Base-by-base conservation (phyloP, 1,140 invertebrate species). In the Hyles vespertilio region DNA sequence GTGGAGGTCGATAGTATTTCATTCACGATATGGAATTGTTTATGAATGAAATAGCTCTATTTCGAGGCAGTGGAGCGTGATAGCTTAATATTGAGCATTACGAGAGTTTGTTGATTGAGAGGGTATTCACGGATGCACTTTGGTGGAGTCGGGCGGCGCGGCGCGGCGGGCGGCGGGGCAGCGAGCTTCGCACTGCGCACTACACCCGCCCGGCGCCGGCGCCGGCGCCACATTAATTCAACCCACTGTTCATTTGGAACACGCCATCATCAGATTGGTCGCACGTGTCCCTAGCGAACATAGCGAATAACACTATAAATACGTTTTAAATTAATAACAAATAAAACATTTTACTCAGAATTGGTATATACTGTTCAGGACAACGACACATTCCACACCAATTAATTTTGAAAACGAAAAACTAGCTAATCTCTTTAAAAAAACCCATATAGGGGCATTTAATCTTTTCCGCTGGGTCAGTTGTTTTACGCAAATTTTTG, bases 31-130 rank as follows among this genome's bases (percentile, higher is more conserved):
- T 70, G 70, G 22, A 71, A 79, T 82, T 79, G 78, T 80, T 77
- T 77, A 76, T 79, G 76, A 83, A 84, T 77, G 78, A 69, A 65
- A 65, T 63, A 71, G 53, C 49, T 79, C 70, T 84, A 85, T 83
- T 77, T 83, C 52, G 69, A 69, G 75, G 68, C 67, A 76, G 61
- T 69, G 72, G 74, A 70, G 74, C 79, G 77, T 81, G 75, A 77
- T 77, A 69, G 70, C 48, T 72, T 74, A 81, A 53, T 40, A 72
- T 59, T 45, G 63, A 55, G 56, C 59, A 64, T 70, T 68, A 69
- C 60, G 63, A 65, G 62, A 52, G 32, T 61, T 67, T 64, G 59
- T 76, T 73, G 65, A 75, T 74, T 72, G 69, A 71, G 60, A 58
- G 71, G 51, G 64, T 75, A 79, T 73, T 78, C 70, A 59, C 68